A percentile compares a stretch with the other conserved stretches of the same genome.
Evolutionary conservation across 2,113 vertebrate genomes (phyloP).

Genomic region (Chaetura pelagica): DNA sequence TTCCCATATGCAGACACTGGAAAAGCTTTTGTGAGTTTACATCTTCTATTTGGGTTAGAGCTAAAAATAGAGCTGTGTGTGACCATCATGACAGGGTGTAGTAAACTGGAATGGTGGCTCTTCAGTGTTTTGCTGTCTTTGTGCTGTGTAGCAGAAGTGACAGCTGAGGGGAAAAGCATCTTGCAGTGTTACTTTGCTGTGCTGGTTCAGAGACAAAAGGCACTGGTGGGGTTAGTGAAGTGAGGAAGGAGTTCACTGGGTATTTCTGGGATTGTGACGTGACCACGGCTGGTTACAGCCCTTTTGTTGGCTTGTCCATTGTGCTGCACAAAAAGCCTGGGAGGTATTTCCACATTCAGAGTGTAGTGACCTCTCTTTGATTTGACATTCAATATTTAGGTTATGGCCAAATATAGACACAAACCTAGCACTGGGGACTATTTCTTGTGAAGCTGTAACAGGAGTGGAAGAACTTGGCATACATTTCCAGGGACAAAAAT

Average conservation of each 20-base stretch:
- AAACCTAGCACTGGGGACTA: neutral
- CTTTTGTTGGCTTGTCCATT: neutral
- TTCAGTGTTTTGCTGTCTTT: neutral
- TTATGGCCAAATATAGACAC: slow-evolving; percentile 26
- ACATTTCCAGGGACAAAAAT: neutral
- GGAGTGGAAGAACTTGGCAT: neutral
- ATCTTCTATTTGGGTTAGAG: slow-evolving; percentile 13
- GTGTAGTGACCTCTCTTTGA: neutral
- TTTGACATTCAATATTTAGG: slow-evolving; percentile 18
- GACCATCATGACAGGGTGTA: neutral
- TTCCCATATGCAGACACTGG: neutral
- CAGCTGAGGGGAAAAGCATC: neutral
- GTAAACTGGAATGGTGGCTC: neutral
- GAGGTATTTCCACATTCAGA: neutral
- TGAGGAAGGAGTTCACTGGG: neutral
- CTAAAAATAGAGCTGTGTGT: neutral
- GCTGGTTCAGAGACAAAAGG: neutral
- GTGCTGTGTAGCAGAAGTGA: neutral
- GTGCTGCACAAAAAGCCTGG: neutral
- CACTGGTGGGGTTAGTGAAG: neutral
- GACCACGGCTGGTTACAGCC: neutral
- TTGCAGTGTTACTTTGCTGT: neutral
- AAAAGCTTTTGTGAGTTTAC: neutral
- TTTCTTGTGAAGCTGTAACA: neutral
- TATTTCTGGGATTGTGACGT: neutral